Evolutionary conservation across 2,113 vertebrate species (phyloP).

Genomic region (Melospiza melodia): DNA sequence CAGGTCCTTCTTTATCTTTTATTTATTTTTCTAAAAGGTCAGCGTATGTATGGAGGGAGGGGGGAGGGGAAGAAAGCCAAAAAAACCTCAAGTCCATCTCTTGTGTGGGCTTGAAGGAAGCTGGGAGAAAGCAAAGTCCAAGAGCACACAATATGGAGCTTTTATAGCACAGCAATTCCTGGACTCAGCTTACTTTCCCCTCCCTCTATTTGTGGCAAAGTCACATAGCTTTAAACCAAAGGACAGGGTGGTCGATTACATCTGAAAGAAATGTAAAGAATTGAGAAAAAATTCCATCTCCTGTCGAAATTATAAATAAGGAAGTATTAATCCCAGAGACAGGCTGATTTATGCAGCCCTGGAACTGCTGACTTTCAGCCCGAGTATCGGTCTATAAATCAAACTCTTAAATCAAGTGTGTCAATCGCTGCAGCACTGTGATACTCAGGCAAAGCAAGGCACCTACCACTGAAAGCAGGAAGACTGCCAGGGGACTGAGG

Average conservation of each 20-base stretch:
- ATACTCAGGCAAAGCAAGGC: conserved; percentile 21
- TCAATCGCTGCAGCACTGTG: conserved; percentile 9
- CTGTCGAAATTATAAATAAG: conserved; percentile 64
- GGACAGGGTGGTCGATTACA: conserved; percentile 66
- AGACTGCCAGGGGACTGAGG: conserved; percentile 45
- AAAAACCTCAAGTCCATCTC: conserved; percentile 69
- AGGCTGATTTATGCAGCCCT: conserved; percentile 64
- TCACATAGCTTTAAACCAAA: conserved; percentile 69
- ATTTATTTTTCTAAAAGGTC: conserved; percentile 85
- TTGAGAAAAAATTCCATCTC: conserved; percentile 70
- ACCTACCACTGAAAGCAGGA: conserved; percentile 52
- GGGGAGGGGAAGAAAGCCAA: conserved; percentile 62
- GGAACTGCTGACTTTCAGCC: conserved; percentile 70
- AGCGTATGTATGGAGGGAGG: conserved; percentile 51
- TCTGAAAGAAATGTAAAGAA: conserved; percentile 69
- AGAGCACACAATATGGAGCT: conserved; percentile 70
- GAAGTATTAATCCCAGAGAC: conserved; percentile 67
- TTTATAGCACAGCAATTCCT: conserved; percentile 64
- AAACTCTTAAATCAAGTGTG: conserved; percentile 64
- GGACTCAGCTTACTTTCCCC: conserved; percentile 44
- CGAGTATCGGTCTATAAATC: conserved; percentile 67
- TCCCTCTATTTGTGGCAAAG: conserved; percentile 68
- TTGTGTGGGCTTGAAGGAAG: conserved; percentile 69
- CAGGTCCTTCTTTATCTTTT: conserved; percentile 87
- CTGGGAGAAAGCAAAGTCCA: conserved; percentile 67